Base-by-base conservation (phyloP, 2,888 invertebrate species). In the Spisula subtruncata region DNA sequence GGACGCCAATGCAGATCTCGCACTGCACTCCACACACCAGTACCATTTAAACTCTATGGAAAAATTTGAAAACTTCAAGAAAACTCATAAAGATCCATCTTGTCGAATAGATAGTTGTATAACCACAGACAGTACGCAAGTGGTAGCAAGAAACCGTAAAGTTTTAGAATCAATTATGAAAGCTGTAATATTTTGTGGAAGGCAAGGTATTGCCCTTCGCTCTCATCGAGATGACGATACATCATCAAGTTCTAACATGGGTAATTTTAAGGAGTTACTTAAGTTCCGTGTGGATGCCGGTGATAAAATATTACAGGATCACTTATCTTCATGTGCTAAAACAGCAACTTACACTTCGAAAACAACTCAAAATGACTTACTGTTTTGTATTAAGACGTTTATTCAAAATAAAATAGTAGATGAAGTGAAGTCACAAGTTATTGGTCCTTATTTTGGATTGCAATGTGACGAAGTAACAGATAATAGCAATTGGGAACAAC, bases 281-380 rank as follows among this genome's bases (percentile, higher is more conserved):
- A 16, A 88, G 87, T 88, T 86, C 60, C 75, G 88, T n/a, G 81
- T 82, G 54, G 83, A 86, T 56, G 71, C 86, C 16, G 87, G 84
- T 75, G 88, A 86, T 32, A 25, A 71, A 51, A 8, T 85, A 66
- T 41, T 90, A 48, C 46, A 86, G 54, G 88, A 86, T 48, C 90
- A 90, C 66, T 66, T 90, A 25, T 0, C 46, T 41, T 35, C 75
- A 35, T 90, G 85, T 80, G 83, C 83, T 18, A 90, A 90, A 75
- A 90, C 85, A 51, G 92, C 91, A 60, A 48, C 89, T 25, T 92
- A 91, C 83, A 88, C 86, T 12, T 92, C 92, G 29, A 90, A 91
- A 82, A 90, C 88, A 35, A 54, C 88, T 29, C 90, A 91, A n/a
- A 93, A 91, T 83, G 87, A 90, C 46, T 29, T 91, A n/a, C 79